These are phyloP conservation scores for Triplophysa siluroides DNA, from an alignment of 2,113 vertebrate species.

Conservation along the genomic window DNA sequence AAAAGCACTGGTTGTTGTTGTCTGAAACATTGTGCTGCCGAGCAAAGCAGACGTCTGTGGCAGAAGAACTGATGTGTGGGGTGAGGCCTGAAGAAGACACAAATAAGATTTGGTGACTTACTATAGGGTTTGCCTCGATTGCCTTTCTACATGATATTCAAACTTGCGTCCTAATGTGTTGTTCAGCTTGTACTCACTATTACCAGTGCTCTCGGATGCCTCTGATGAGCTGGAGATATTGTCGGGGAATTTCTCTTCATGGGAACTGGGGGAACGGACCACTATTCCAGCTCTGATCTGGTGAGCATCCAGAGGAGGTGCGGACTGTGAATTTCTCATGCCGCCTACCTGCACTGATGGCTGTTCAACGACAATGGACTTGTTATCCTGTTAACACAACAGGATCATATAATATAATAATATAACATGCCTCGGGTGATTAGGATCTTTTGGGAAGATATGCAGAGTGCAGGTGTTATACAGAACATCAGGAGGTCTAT, in stretches of 20 bases:
- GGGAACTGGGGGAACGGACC: constrained; percentile 74
- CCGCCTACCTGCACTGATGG: constrained; percentile 83
- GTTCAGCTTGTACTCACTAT: constrained; percentile 74
- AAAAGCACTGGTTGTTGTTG: constrained; percentile 93
- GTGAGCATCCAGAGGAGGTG: constrained; percentile 72
- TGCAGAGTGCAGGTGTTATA: too few species aligned
- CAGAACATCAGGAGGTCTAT: too few species aligned
- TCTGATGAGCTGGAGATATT: constrained; percentile 91
- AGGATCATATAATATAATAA: constrained; percentile 29
- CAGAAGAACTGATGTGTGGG: constrained; percentile 76
- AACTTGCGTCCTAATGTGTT: too few species aligned
- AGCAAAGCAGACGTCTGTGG: constrained; percentile 86
- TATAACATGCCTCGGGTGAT: background rate
- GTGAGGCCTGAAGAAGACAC: constrained; percentile 74
- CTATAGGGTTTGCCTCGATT: too few species aligned
- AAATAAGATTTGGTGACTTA: background rate
- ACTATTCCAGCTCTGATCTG: constrained; percentile 74
- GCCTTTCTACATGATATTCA: too few species aligned
- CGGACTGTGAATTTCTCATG: constrained; percentile 74
- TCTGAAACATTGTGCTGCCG: constrained; percentile 89
- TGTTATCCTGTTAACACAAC: constrained; percentile 79
- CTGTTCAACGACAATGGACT: constrained; percentile 89
- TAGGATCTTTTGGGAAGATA: background rate
- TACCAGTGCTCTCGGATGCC: constrained; percentile 83
- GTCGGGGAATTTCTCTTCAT: constrained; percentile 89